Evolutionary conservation across 2,113 vertebrate species (phyloP).

Genomic region (Apistogramma diplotaenia): DNA sequence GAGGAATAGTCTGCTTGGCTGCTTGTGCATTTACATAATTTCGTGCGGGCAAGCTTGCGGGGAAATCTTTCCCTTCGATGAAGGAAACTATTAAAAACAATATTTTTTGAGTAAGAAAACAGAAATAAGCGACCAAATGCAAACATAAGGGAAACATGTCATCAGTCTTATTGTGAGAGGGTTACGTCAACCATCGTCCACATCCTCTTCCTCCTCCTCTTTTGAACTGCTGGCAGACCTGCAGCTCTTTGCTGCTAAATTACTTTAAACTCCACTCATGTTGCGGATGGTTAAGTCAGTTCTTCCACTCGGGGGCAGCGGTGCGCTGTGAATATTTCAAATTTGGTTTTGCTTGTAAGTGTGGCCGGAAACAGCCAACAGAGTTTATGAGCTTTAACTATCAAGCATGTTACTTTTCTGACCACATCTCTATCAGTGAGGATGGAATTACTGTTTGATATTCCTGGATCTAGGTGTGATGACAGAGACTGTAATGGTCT

Average conservation of each 20-base stretch:
- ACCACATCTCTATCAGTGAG: not conserved
- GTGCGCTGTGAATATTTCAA: not conserved
- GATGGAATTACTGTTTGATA: not conserved
- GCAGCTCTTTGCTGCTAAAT: not conserved
- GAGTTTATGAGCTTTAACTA: not conserved
- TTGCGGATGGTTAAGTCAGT: not conserved
- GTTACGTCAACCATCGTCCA: not conserved
- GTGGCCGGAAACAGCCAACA: not conserved
- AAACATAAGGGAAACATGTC: not conserved
- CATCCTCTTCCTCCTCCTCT: not conserved
- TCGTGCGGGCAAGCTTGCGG: not conserved
- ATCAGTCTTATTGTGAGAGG: not conserved
- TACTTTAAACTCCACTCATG: not conserved
- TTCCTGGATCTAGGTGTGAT: slow-evolving; percentile 80
- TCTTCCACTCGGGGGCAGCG: slow-evolving; percentile 33
- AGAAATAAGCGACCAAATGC: not conserved
- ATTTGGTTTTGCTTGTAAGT: not conserved
- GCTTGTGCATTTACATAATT: not conserved
- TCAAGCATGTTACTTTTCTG: not conserved
- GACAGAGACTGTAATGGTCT: slow-evolving; percentile 84
- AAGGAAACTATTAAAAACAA: not conserved
- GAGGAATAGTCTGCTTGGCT: not conserved
- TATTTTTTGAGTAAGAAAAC: not conserved
- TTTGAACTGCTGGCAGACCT: slow-evolving; percentile 1
- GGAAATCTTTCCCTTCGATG: not conserved